Conservation (phyloP, 92 coral and sea anemone species). For the Meandrina meandrites region DNA sequence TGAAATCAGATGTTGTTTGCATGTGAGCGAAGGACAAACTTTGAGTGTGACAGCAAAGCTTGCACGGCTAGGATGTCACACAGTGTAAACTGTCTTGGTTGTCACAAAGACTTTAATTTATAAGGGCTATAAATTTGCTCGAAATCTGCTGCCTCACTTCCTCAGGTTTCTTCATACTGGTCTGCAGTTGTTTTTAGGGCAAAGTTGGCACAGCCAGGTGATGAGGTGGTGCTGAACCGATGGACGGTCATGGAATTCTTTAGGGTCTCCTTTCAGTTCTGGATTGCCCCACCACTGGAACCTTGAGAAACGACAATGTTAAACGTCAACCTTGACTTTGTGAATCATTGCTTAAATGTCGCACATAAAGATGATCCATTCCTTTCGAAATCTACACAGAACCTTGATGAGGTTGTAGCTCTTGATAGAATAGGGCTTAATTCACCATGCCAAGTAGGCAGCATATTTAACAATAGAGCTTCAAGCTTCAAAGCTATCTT, state of each 20-base stretch:
- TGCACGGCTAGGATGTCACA: too few relatives aligned
- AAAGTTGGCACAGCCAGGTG: conserved; percentile 61
- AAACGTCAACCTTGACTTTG: conserved; percentile 24
- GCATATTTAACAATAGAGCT: too few relatives aligned
- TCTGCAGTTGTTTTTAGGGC: conserved; percentile 40
- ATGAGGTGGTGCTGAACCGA: conserved; percentile 53
- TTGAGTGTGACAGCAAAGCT: too few relatives aligned
- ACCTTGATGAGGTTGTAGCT: conserved; percentile 49
- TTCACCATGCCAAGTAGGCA: too few relatives aligned
- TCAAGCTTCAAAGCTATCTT: too few relatives aligned
- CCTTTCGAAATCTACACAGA: conserved; percentile 52
- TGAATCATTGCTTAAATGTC: conserved; percentile 51
- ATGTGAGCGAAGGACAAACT: too few relatives aligned
- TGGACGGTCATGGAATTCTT: conserved; percentile 55
- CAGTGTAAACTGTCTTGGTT: too few relatives aligned
- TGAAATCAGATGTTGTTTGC: too few relatives aligned
- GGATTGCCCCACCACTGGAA: conserved; percentile 51
- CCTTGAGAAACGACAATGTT: conserved; percentile 30
- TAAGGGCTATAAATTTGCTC: too few relatives aligned
- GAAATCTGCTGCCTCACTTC: conserved; percentile 43
- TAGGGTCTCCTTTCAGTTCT: conserved; percentile 33
- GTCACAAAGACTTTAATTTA: too few relatives aligned
- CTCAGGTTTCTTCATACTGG: conserved; percentile 27
- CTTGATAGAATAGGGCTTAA: too few relatives aligned
- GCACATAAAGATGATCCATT: conserved; percentile 47